Percentiles rank a stretch among this genome's conserved stretches.
phyloP scores from a whole-genome alignment of 2,797 vertebrate species.

The Phylloscopus collybita region DNA sequence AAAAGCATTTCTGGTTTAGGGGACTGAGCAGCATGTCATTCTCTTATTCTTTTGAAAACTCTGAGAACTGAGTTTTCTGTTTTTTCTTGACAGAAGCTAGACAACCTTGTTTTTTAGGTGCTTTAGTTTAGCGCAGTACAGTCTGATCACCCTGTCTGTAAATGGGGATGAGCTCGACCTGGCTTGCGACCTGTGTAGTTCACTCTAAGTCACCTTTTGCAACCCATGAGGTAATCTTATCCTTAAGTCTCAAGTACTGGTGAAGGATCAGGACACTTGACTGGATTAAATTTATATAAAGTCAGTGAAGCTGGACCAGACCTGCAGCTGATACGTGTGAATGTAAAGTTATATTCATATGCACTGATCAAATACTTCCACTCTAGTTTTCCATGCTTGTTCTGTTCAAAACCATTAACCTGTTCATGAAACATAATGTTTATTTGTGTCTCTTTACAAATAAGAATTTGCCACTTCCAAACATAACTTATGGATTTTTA shows the following conservation, averaged over 20 bases:
- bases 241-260: not conserved
- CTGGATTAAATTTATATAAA: not conserved
- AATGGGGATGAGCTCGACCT: accelerated
- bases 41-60: not conserved
- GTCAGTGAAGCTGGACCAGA: not conserved
- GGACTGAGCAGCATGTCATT: not conserved
- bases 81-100: not conserved
- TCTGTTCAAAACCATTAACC: not conserved
- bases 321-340: not conserved
- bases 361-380: not conserved
- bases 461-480: not conserved
- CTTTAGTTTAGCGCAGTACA: not conserved
- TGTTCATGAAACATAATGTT: not conserved
- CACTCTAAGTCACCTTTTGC: not conserved
- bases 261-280: not conserved
- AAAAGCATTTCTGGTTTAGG: not conserved
- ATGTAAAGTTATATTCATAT: not conserved
- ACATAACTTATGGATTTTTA: not conserved
- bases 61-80: not conserved
- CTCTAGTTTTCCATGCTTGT: not conserved
- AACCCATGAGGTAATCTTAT: not conserved
- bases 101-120: not conserved
- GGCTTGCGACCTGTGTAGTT: not conserved
- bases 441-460: not conserved
- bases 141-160: not conserved